Percentiles rank a stretch among this genome's conserved stretches.
Conservation (phyloP, 1,140 invertebrate species). For the Cyclina sinensis region DNA sequence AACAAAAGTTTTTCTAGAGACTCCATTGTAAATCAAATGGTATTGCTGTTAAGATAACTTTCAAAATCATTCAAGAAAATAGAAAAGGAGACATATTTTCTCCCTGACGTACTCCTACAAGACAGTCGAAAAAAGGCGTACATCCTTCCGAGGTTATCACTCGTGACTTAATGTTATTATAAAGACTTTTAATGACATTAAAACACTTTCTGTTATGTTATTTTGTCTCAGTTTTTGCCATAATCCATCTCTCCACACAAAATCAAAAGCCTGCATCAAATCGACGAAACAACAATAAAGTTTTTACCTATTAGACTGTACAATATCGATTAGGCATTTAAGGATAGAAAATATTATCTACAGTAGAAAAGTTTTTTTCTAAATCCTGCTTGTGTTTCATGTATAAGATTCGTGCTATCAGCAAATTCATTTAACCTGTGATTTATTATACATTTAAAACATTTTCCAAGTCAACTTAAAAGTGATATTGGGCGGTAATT, state of each 20-base stretch:
- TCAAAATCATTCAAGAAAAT: background rate
- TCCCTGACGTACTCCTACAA: background rate
- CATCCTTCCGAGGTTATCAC: background rate
- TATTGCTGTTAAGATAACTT: too few relatives aligned
- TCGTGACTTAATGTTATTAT: conserved; percentile 1
- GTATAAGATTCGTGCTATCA: background rate
- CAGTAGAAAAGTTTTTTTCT: background rate
- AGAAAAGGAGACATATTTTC: conserved; percentile 23
- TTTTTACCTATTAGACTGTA: background rate
- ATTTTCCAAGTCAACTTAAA: background rate
- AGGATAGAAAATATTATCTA: background rate
- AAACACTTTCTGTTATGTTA: background rate
- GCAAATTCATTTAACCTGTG: too few relatives aligned
- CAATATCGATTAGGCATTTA: background rate
- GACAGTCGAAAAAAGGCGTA: background rate
- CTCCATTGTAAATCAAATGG: too few relatives aligned
- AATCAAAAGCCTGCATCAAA: background rate
- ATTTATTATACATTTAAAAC: too few relatives aligned
- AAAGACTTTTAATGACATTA: conserved; percentile 1
- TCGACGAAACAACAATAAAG: too few relatives aligned
- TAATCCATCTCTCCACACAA: conserved; percentile 6
- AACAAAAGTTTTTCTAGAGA: too few relatives aligned
- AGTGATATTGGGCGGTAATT: too few relatives aligned
- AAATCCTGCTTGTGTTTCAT: conserved; percentile 8
- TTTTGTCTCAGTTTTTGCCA: background rate